Evolutionary conservation across 2,888 invertebrate genomes (phyloP).

Genomic region (Nemurella pictetii): DNA sequence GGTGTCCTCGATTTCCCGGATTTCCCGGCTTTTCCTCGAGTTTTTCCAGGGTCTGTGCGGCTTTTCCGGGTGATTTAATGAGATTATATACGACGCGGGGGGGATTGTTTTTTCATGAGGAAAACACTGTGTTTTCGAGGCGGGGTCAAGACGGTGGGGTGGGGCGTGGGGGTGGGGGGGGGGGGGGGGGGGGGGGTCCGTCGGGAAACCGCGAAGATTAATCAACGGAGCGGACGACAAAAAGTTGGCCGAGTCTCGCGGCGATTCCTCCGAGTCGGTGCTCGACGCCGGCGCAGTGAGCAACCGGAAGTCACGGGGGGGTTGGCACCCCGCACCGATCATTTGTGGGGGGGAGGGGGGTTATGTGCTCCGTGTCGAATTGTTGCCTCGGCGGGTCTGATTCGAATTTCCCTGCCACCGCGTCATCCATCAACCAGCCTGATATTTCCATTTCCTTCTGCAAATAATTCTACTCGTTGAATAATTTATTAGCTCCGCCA

Average conservation of each 20-base stretch:
- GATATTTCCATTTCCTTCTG: neutral
- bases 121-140: neutral
- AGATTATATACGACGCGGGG: neutral
- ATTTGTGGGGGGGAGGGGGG: no score
- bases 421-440: neutral
- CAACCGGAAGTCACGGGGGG: no score
- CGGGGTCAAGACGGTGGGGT: neutral
- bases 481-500: neutral
- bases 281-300: no score
- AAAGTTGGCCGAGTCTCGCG: no score
- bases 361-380: neutral
- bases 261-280: no score
- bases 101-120: neutral
- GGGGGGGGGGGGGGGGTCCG: no score
- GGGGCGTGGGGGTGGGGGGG: no score
- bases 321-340: no score
- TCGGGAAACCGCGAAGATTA: neutral
- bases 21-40: no score
- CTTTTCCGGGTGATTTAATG: neutral
- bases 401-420: neutral
- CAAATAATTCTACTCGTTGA: neutral
- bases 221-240: no score
- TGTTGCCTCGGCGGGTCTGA: neutral
- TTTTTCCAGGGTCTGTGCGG: no score
- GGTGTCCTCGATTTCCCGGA: neutral